Base-by-base conservation (phyloP, 2,113 vertebrate genomes). In the Sciurus niger region DNA sequence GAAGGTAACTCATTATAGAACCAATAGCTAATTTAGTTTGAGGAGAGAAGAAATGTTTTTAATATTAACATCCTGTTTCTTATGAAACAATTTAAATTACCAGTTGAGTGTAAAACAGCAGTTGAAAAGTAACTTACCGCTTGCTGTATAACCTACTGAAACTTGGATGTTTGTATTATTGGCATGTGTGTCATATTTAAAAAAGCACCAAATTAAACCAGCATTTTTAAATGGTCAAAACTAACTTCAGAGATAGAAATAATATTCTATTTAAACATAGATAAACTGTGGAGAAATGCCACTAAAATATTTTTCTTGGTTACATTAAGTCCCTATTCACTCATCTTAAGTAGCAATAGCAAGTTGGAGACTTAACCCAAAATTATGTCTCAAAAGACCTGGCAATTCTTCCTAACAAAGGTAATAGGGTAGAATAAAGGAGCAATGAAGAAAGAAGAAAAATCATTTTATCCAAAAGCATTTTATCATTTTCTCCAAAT, bases 331-430 rank as follows among this genome's bases (percentile, higher is more conserved):
- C 30, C 24, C 10, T 87, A 37, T 85, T 67, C 17, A 30, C 70
- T 17, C 6, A 89, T 93, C 73, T 93, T 55, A 86, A 83, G 90
- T n/a, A 84, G 34, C 2, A 78, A 68, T 80, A 88, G 34, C 0
- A 72, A 77, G 22, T 17, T 68, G 1, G 1, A 88, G 51, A 32
- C 18, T 40, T 76, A n/a, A 87, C 68, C 4, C 68, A 74, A 58
- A 89, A 37, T 72, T 90, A 7, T 0, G 14, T 65, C 65, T 72
- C 43, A 65, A 30, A 10, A 8, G 11, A 94, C 25, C 67, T 5
- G 88, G 3, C 7, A 89, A n/a, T 93, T 93, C 16, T 90, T 89
- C 20, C 37, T 43, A 65, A 74, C n/a, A 84, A 77, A 90, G 12
- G 4, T 60, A 82, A 48, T 16, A 91, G 30, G 43, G 43, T 34